These are phyloP conservation scores for Artibeus lituratus DNA, from an alignment of 2,797 vertebrate species.

Conservation along the genomic window DNA sequence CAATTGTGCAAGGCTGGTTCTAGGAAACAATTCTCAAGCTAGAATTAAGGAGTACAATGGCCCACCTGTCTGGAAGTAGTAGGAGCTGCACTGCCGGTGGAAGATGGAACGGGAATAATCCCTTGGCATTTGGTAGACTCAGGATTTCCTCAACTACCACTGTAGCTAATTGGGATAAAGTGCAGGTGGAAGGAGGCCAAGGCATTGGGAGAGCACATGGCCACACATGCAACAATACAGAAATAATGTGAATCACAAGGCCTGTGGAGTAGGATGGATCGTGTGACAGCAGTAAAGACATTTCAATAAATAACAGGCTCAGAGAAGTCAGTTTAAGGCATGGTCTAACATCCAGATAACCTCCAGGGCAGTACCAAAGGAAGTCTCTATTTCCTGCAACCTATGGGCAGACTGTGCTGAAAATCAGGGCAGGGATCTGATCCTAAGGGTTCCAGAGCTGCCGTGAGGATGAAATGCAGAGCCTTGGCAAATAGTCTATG, in stretches of 20 bases:
- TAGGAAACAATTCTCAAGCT: not conserved
- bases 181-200: not conserved
- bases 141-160: not conserved
- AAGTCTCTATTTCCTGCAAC: not conserved
- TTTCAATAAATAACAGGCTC: not conserved
- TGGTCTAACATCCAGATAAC: not conserved
- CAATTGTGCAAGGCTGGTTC: not conserved
- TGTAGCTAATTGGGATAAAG: not conserved
- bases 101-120: not conserved
- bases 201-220: not conserved
- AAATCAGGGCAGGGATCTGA: not conserved
- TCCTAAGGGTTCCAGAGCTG: not conserved
- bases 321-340: not conserved
- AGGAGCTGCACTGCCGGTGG: not conserved
- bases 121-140: not conserved
- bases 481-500: not conserved
- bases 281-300: not conserved
- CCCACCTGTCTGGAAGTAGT: not conserved
- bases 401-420: not conserved
- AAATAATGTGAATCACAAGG: not conserved
- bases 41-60: not conserved
- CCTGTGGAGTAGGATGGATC: not conserved
- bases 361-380: not conserved
- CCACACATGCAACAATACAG: not conserved
- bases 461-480: not conserved